A percentile compares a stretch with the other conserved stretches of the same genome.
Conservation (phyloP, 2,888 invertebrate species). For the Sesamia inferens region DNA sequence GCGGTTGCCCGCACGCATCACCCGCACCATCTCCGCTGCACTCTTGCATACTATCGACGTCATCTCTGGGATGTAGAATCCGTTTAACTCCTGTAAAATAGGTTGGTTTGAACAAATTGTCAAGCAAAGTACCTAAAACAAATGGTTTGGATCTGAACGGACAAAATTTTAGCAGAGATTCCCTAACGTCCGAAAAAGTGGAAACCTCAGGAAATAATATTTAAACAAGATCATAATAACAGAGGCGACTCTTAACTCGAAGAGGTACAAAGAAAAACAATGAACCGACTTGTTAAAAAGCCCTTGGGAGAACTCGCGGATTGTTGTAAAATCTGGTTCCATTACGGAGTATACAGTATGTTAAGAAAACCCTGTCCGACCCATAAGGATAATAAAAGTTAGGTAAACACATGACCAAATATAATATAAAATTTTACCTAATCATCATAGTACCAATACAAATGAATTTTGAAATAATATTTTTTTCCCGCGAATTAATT, state of each 20-base stretch:
- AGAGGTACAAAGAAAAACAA: slow-evolving; percentile 12
- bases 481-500: no score
- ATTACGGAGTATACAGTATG: neutral
- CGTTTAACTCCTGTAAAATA: slow-evolving; percentile 89
- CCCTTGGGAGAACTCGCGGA: slow-evolving; percentile 26
- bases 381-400: no score
- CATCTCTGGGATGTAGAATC: slow-evolving; percentile 98
- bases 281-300: slow-evolving; percentile 2
- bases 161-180: neutral
- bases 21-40: slow-evolving; percentile 97
- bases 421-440: no score
- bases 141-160: neutral
- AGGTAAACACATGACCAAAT: no score
- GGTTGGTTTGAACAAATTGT: neutral
- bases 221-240: neutral
- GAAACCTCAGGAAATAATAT: neutral
- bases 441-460: no score
- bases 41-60: slow-evolving; percentile 98
- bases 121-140: neutral
- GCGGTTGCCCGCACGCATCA: slow-evolving; percentile 98
- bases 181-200: neutral
- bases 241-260: neutral
- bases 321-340: slow-evolving; percentile 30
- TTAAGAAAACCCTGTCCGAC: no score
- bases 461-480: no score